Evolutionary conservation across 2,888 invertebrate species (phyloP), one percentile per base, ranked within the genome.

Genomic region (Tetheella fluctuosa): DNA sequence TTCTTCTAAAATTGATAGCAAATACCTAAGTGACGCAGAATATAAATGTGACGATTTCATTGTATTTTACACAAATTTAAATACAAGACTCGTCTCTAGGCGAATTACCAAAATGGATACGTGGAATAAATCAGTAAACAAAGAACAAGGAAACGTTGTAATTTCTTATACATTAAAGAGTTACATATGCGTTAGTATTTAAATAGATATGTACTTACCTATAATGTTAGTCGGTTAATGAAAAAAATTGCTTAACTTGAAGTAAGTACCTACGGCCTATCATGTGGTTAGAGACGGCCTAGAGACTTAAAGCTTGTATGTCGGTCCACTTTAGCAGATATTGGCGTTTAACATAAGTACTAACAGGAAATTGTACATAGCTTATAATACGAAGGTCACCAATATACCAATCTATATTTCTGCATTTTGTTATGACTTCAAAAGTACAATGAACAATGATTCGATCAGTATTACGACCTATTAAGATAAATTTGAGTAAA

Each of bases 1-100:
- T 60, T 64, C 68, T 66, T 65, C 64, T 61, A 66, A 73, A 78
- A 69, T 76, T 66, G 67, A 73, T 75, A 72, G 66, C 69, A 73
- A 73, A 76, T 70, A 71, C 67, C 64, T 60, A 59, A 23, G 37
- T 62, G 34, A 61, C 58, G 30, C 60, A 66, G 83, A 80, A 83
- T 83, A 64, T 71, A 74, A 83, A 83, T 83, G 70, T 57, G 65
- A 65, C 58, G 59, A 70, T 77, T 77, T 76, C 71, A 64, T 66
- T 67, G 73, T 69, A 76, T 68, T 67, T 67, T 72, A 70, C 64
- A 73, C 71, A 76, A 76, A 77, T 81, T 78, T 70, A 73, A 76
- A 76, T 63, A 59, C 68, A 63, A 64, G 68, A 62, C 67, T 59
- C 68, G 74, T 68, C 62, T 71, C 69, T 69, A 70, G 54, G 67